phyloP scores from a whole-genome alignment of 2,113 vertebrate species.

The Rynchops niger region DNA sequence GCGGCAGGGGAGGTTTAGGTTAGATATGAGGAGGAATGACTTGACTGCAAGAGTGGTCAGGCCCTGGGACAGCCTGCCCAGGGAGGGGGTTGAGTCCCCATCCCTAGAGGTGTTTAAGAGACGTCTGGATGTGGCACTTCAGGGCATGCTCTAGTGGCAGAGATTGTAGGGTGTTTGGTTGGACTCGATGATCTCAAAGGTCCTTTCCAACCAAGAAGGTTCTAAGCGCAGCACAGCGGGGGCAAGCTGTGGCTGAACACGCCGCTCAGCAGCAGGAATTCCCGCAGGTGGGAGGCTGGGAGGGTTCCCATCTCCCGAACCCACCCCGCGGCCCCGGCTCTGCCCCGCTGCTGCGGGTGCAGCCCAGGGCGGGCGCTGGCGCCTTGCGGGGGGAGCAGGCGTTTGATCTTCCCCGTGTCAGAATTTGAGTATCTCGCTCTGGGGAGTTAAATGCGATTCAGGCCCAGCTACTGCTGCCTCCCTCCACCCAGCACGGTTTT shows the following conservation, averaged over 20 bases:
- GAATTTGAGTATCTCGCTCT: not conserved
- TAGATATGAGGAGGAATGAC: too few relatives aligned
- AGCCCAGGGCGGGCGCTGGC: too few relatives aligned
- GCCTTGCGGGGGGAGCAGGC: not conserved
- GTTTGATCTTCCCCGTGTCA: rapidly evolving
- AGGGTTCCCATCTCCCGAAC: not conserved
- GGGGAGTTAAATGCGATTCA: not conserved
- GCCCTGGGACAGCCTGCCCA: too few relatives aligned
- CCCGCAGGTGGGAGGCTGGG: not conserved
- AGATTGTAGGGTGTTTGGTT: too few relatives aligned
- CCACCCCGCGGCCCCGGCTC: not conserved
- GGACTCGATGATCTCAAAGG: too few relatives aligned
- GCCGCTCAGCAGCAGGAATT: not conserved
- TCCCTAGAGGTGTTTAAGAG: too few relatives aligned
- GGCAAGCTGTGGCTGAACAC: not conserved
- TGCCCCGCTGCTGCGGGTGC: not conserved
- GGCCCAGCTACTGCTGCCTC: not conserved
- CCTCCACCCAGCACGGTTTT: not conserved
- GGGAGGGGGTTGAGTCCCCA: too few relatives aligned
- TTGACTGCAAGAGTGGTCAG: too few relatives aligned
- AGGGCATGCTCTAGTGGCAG: too few relatives aligned
- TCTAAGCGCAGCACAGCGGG: not conserved
- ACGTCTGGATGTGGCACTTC: too few relatives aligned
- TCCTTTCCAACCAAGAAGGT: too few relatives aligned
- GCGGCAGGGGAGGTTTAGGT: too few relatives aligned